phyloP scores from a whole-genome alignment of 64 coral and sea anemone genomes.

The Hydrozoanthus tunicans region DNA sequence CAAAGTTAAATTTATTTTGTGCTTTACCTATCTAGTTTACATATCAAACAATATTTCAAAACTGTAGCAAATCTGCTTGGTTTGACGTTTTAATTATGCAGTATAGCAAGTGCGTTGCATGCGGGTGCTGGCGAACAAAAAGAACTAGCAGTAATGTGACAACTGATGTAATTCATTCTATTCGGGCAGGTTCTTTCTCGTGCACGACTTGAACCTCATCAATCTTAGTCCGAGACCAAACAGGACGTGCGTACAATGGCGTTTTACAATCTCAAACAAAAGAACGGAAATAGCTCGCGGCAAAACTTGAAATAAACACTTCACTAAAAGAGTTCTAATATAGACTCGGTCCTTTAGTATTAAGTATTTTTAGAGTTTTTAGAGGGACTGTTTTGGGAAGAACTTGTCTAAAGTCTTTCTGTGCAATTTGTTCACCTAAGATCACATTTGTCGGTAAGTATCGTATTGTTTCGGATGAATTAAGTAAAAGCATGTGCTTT shows the following conservation, averaged over 20 bases:
- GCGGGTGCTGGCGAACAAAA: no score
- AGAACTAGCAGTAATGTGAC: no score
- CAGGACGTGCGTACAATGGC: not conserved
- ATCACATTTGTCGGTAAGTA: not conserved
- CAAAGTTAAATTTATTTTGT: not conserved
- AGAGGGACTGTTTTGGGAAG: no score
- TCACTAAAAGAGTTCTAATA: not conserved
- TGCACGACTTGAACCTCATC: not conserved
- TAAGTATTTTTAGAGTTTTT: no score
- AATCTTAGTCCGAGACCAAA: not conserved
- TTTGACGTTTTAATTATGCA: no score
- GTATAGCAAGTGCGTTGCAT: no score
- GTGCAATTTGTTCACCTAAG: not conserved
- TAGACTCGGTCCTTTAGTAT: no score
- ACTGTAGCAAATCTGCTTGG: no score
- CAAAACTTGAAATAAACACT: not conserved
- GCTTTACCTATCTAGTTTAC: not conserved
- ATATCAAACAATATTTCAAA: no score
- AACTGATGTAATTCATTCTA: not conserved
- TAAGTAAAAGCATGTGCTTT: slow-evolving; percentile 2
- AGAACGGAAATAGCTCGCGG: not conserved
- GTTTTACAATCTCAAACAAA: not conserved
- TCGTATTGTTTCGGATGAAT: not conserved
- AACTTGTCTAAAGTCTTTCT: not conserved
- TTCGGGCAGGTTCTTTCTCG: not conserved